phyloP scores from a whole-genome alignment of 2,888 invertebrate genomes.

The Callosobruchus maculatus region DNA sequence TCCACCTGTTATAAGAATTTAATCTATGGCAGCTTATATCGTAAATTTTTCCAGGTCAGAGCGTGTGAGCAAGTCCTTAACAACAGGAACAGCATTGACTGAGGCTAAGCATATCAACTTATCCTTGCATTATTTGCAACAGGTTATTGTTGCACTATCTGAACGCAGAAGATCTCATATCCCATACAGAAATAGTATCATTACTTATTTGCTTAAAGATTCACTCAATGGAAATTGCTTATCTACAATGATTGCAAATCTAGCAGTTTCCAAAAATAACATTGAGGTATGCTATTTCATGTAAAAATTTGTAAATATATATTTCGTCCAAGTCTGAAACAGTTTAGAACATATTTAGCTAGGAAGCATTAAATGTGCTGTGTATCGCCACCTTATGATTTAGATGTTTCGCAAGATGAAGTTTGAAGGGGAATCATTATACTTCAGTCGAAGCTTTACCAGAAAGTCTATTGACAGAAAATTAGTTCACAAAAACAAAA shows the following conservation, averaged over 20 bases:
- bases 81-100: constrained; percentile 48
- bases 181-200: constrained; percentile 53
- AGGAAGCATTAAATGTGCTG: too few relatives aligned
- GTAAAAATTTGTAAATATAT: neutral
- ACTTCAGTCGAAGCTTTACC: too few relatives aligned
- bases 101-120: constrained; percentile 57
- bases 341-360: too few relatives aligned
- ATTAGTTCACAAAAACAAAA: too few relatives aligned
- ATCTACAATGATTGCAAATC: constrained; percentile 54
- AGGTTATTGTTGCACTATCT: constrained; percentile 49
- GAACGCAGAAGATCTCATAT: constrained; percentile 44
- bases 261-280: constrained; percentile 28
- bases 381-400: too few relatives aligned
- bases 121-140: constrained; percentile 55
- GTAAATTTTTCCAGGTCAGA: constrained; percentile 46
- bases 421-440: too few relatives aligned
- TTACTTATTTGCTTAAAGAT: constrained; percentile 54
- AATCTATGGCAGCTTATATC: too few relatives aligned
- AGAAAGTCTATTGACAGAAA: too few relatives aligned
- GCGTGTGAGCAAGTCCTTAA: constrained; percentile 50
- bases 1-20: too few relatives aligned
- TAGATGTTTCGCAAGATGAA: too few relatives aligned
- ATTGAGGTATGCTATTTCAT: constrained; percentile 25
- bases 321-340: too few relatives aligned
- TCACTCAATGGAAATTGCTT: constrained; percentile 55